phyloP scores from a whole-genome alignment of 1,140 invertebrate genomes.

The Sarcophaga peregrina region DNA sequence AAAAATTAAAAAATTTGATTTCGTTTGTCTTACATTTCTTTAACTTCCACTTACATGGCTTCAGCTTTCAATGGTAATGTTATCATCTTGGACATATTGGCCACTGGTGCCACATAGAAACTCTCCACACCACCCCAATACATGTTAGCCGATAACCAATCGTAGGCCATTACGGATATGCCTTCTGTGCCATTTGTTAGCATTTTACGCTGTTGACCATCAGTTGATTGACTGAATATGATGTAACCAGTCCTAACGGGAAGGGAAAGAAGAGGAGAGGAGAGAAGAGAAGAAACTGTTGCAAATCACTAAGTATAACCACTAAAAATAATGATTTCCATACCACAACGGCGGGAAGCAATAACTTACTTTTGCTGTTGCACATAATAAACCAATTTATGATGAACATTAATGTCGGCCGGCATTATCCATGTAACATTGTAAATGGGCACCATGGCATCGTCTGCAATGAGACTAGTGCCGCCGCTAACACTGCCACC shows the following conservation, averaged over 20 bases:
- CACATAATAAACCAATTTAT: slow-evolving; percentile 75
- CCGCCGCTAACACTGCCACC: slow-evolving; percentile 52
- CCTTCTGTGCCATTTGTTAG: slow-evolving; percentile 63
- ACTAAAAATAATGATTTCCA: background rate
- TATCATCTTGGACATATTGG: slow-evolving; percentile 53
- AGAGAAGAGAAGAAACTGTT: background rate
- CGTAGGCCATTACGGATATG: slow-evolving; percentile 72
- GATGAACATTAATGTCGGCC: slow-evolving; percentile 77
- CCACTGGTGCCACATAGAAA: slow-evolving; percentile 57
- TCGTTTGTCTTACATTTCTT: too few relatives aligned
- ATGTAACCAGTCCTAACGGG: slow-evolving; percentile 60
- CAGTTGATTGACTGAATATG: slow-evolving; percentile 83
- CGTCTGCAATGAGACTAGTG: slow-evolving; percentile 48
- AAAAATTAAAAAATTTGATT: background rate
- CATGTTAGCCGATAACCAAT: slow-evolving; percentile 83
- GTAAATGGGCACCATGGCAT: slow-evolving; percentile 76
- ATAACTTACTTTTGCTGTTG: slow-evolving; percentile 44
- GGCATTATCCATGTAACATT: slow-evolving; percentile 73
- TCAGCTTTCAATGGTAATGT: slow-evolving; percentile 49
- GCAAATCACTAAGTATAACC: background rate
- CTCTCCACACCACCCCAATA: slow-evolving; percentile 77
- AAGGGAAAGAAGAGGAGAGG: background rate
- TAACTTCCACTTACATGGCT: slow-evolving; percentile 45
- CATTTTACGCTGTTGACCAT: slow-evolving; percentile 75
- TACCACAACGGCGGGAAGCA: background rate